Percentiles rank a stretch among this genome's conserved stretches.
Evolutionary conservation across 2,797 vertebrate genomes (phyloP).

Genomic region (Orientallactaga sibirica): DNA sequence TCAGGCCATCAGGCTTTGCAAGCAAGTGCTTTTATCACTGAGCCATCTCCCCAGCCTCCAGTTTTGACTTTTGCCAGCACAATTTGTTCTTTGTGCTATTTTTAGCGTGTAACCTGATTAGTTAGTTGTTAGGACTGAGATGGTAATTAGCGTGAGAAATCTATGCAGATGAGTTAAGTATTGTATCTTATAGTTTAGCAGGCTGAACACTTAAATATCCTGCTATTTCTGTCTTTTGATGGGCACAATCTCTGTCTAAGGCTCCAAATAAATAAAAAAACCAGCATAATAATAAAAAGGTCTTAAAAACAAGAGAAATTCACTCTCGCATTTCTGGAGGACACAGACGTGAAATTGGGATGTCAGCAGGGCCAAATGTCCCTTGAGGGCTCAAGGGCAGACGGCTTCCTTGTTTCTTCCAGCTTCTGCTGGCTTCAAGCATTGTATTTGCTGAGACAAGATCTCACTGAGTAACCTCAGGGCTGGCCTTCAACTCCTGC

Average conservation of each 20-base stretch:
- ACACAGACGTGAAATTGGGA: neutral
- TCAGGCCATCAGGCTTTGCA: no score
- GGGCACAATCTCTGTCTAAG: no score
- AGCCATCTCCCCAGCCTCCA: no score
- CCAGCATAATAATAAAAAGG: no score
- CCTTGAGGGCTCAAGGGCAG: neutral
- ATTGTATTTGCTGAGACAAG: neutral
- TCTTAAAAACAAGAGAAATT: neutral
- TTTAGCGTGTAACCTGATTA: constrained; percentile 65
- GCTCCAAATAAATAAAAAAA: no score
- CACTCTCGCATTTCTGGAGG: neutral
- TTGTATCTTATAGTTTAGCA: constrained; percentile 64
- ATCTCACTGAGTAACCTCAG: neutral
- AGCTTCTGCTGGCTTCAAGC: neutral
- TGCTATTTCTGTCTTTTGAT: neutral
- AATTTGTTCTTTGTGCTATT: no score
- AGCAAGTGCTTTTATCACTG: no score
- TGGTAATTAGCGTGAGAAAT: constrained; percentile 77
- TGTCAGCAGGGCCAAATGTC: neutral
- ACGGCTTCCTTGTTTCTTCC: neutral
- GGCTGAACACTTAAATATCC: constrained; percentile 62
- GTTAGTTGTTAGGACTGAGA: constrained; percentile 75
- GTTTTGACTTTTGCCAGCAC: no score
- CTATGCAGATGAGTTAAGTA: constrained; percentile 78
- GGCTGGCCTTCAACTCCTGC: no score